phyloP scores from a whole-genome alignment of 1,140 invertebrate species.

The Nasonia giraulti region DNA sequence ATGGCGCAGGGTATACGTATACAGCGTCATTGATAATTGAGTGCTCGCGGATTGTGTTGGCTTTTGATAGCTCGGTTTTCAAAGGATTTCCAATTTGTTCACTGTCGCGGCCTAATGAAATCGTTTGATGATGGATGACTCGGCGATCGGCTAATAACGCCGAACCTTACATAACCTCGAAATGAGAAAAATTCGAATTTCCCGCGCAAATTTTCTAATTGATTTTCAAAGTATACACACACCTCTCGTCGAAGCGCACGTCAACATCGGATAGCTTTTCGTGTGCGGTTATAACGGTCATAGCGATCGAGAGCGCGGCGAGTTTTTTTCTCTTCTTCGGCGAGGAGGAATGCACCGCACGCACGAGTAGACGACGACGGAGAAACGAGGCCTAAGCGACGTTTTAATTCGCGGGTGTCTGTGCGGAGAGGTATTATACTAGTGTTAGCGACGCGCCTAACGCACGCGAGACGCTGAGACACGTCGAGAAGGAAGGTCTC shows the following conservation, averaged over 20 bases:
- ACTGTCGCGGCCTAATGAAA: too few relatives aligned
- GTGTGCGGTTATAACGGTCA: slow-evolving; percentile 18
- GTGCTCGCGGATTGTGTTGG: background rate
- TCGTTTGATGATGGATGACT: too few relatives aligned
- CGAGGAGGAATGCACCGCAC: background rate
- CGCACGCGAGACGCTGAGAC: too few relatives aligned
- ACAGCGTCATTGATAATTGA: background rate
- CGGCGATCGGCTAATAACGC: too few relatives aligned
- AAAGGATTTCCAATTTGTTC: background rate
- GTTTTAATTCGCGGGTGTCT: background rate
- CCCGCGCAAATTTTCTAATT: background rate
- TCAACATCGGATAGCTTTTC: too few relatives aligned
- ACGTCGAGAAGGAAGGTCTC: too few relatives aligned
- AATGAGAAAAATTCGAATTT: background rate
- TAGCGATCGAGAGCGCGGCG: slow-evolving; percentile 10
- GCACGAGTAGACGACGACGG: background rate
- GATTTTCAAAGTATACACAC: too few relatives aligned
- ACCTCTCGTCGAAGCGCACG: too few relatives aligned
- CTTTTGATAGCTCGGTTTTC: background rate
- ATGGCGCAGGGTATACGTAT: too few relatives aligned
- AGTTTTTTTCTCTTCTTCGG: background rate
- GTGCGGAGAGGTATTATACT: too few relatives aligned
- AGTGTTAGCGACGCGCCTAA: background rate
- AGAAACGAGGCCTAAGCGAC: slow-evolving; percentile 1
- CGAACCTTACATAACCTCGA: too few relatives aligned